A percentile compares a stretch with the other conserved stretches of the same genome.
phyloP scores from a whole-genome alignment of 1,140 invertebrate genomes.

The Euwallacea similis region DNA sequence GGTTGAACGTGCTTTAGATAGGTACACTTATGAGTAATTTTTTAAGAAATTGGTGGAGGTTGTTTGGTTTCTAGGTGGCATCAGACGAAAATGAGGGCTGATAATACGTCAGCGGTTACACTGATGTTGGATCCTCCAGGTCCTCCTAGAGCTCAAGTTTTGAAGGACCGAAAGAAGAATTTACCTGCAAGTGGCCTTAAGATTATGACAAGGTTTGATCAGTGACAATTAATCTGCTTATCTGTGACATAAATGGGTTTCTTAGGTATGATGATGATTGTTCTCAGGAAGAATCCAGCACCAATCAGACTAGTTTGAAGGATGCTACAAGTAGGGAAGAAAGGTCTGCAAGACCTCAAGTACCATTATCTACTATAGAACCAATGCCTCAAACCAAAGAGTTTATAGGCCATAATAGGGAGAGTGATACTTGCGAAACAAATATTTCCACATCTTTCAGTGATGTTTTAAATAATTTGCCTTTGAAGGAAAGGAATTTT shows the following conservation, averaged over 20 bases:
- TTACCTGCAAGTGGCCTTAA: conserved; percentile 48
- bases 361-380: conserved; percentile 12
- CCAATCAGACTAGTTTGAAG: not conserved
- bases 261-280: conserved; percentile 22
- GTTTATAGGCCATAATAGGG: conserved; percentile 4
- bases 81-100: conserved; percentile 80
- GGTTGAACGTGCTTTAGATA: conserved; percentile 82
- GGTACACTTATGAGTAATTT: conserved; percentile 31
- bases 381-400: conserved; percentile 12
- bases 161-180: conserved; percentile 54
- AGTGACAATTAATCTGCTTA: not conserved
- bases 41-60: not conserved
- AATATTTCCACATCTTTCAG: conserved; percentile 39
- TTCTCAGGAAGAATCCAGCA: conserved; percentile 14
- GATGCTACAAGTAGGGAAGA: not conserved
- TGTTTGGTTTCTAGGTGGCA: conserved; percentile 59
- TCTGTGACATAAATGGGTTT: not conserved
- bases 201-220: conserved; percentile 45
- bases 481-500: conserved; percentile 45
- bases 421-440: not conserved
- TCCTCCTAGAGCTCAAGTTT: conserved; percentile 70
- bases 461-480: conserved; percentile 39
- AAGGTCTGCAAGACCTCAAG: conserved; percentile 5
- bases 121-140: conserved; percentile 90
- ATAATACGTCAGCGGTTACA: conserved; percentile 94